Evolutionary conservation across 2,113 vertebrate species (phyloP).

Genomic region (Bucco capensis): DNA sequence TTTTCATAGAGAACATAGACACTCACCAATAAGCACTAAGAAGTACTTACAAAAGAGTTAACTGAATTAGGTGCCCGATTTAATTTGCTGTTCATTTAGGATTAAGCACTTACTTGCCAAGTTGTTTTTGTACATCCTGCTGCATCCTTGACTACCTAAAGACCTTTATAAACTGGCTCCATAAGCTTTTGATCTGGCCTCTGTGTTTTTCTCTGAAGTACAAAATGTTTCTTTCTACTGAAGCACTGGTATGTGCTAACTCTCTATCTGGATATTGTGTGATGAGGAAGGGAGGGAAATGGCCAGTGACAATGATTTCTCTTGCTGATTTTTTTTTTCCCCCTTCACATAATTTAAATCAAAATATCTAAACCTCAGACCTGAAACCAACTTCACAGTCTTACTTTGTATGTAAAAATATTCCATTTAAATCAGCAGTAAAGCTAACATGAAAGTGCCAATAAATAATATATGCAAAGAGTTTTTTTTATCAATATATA

Average conservation of each 20-base stretch:
- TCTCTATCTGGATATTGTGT: not conserved
- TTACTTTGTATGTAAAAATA: conserved; percentile 78
- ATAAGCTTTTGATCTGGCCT: conserved; percentile 59
- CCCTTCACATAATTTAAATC: conserved; percentile 3
- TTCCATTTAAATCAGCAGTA: conserved; percentile 75
- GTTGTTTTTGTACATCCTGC: not conserved
- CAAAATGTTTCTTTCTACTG: conserved; percentile 22
- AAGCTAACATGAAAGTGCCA: conserved; percentile 76
- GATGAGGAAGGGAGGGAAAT: conserved; percentile 9
- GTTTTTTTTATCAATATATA: conserved; percentile 77
- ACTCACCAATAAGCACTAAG: not conserved
- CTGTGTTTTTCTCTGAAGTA: conserved; percentile 43
- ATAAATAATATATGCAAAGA: conserved; percentile 82
- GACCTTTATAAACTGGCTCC: not conserved
- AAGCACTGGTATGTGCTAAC: not conserved
- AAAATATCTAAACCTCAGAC: conserved; percentile 65
- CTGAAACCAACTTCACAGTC: conserved; percentile 62
- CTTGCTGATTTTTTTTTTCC: not conserved
- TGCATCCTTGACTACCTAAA: conserved; percentile 15
- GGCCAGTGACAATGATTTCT: conserved; percentile 6
- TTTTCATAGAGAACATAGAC: not conserved
- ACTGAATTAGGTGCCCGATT: not conserved
- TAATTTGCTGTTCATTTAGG: not conserved
- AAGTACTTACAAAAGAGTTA: not conserved
- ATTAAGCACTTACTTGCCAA: not conserved